These are phyloP conservation scores for Anagyrus pseudococci DNA, from an alignment of 2,888 invertebrate species.

Conservation along the genomic window DNA sequence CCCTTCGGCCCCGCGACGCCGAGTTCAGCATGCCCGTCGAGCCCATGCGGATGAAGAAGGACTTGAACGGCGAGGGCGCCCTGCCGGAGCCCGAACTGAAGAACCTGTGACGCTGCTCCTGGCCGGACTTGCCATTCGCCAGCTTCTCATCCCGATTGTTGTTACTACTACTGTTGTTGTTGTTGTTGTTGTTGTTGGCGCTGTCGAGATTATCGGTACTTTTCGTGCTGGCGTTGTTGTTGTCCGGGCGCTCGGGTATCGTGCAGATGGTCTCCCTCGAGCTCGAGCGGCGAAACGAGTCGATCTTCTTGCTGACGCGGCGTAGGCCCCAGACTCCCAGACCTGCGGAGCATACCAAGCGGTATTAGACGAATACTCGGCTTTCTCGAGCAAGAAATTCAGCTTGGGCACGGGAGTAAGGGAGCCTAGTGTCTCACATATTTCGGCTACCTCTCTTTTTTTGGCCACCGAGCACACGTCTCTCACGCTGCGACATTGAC, in stretches of 20 bases:
- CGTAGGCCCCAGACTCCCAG: slow-evolving; percentile 70
- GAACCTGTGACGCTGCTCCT: slow-evolving; percentile 43
- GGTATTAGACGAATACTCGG: too few relatives aligned
- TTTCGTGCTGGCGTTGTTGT: slow-evolving; percentile 45
- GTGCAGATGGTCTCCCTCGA: slow-evolving; percentile 66
- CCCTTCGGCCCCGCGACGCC: slow-evolving; percentile 42
- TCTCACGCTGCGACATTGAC: too few relatives aligned
- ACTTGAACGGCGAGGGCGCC: slow-evolving; percentile 73
- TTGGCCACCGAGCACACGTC: too few relatives aligned
- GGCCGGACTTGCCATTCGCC: slow-evolving; percentile 53
- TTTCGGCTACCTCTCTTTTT: too few relatives aligned
- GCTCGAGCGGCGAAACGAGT: slow-evolving; percentile 74
- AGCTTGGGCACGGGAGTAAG: too few relatives aligned
- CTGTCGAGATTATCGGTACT: too few relatives aligned
- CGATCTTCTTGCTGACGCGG: slow-evolving; percentile 79
- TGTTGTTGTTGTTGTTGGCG: slow-evolving; percentile 40
- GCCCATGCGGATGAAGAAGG: slow-evolving; percentile 78
- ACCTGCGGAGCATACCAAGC: slow-evolving; percentile 42
- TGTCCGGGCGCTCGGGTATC: slow-evolving; percentile 56
- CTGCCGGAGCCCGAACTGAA: slow-evolving; percentile 59
- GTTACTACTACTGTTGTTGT: slow-evolving; percentile 45
- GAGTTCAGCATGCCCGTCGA: slow-evolving; percentile 78
- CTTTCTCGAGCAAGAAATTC: too few relatives aligned
- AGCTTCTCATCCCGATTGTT: slow-evolving; percentile 42
- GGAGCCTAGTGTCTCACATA: too few relatives aligned